phyloP scores from a whole-genome alignment of 2,797 vertebrate species.

The Anguilla obscura region DNA sequence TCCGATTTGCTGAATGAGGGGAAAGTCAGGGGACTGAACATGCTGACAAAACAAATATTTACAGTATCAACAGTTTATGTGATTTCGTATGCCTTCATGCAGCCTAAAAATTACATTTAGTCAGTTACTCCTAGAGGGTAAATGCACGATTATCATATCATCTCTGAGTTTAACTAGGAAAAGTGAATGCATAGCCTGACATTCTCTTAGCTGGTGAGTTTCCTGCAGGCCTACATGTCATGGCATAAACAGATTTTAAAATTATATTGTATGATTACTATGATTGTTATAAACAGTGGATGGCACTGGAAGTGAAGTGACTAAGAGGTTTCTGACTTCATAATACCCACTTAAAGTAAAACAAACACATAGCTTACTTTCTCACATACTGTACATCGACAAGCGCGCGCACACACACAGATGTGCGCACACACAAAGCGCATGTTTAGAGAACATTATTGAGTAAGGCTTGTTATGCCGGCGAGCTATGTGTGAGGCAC shows the following conservation, averaged over 20 bases:
- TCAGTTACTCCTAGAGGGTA: neutral
- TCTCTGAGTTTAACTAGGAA: neutral
- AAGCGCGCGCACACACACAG: neutral
- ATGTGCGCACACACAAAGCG: neutral
- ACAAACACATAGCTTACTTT: neutral
- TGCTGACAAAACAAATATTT: conserved; percentile 15
- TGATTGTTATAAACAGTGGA: neutral
- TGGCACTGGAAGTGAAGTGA: neutral
- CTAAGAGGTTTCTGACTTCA: neutral
- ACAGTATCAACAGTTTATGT: conserved; percentile 10
- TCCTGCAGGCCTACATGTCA: neutral
- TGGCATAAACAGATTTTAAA: neutral
- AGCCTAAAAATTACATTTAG: neutral
- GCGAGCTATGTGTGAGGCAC: neutral
- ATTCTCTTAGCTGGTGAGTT: neutral
- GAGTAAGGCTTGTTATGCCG: neutral
- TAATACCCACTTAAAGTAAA: neutral
- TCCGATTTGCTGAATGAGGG: conserved; percentile 1
- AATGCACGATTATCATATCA: neutral
- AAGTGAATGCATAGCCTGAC: neutral
- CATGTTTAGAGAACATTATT: conserved; percentile 11
- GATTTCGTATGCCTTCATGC: neutral
- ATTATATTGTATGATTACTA: neutral
- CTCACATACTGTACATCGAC: neutral
- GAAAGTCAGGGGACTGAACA: neutral